Evolutionary conservation across 2,797 vertebrate genomes (phyloP), one percentile per base, ranked within the genome.

Genomic region (Etheostoma nigrum): DNA sequence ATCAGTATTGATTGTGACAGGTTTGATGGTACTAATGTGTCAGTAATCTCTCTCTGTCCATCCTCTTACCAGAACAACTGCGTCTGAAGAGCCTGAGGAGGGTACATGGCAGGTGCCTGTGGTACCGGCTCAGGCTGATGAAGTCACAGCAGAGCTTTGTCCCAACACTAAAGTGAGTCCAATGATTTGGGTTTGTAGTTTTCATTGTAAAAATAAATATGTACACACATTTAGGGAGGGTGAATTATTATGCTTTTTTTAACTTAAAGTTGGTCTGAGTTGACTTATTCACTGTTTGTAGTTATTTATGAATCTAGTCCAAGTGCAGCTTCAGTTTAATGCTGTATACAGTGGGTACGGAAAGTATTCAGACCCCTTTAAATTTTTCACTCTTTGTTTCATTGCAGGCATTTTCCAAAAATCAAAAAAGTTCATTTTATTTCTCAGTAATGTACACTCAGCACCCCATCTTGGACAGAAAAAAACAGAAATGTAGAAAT

Each of bases 61-160:
- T 61, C 12, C 4, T 74, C n/a, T 30, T 52, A 30, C 13, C 85
- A 99, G 98, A 99, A 84, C 97, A 99, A 97, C 95, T 97, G 82
- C 96, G 98, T 40, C 93, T 99, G 92, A 99, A 99, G 93, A 98
- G 96, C 89, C 95, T 99, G 90, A 94, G 98, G 91, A 95, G 97
- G 36, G 96, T 99, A 0, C 98, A 99, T 81, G 97, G 97, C 94
- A 96, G 97, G 90, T 99, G 98, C 91, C 92, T 98, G 91, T 99
- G 98, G 98, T 99, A 99, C 92, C 97, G 96, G 68, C 95, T 99
- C 87, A 91, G 96, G 75, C 94, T 98, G 78, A 95, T 97, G 92
- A 99, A 99, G 89, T 98, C 98, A 2, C 98, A 99, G 84, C 97
- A 97, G 91, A 99, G 98, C 93, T 93, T 99, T 55, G 94, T 97